Conservation (phyloP, 2,113 vertebrate genomes). For the Vombatus ursinus region DNA sequence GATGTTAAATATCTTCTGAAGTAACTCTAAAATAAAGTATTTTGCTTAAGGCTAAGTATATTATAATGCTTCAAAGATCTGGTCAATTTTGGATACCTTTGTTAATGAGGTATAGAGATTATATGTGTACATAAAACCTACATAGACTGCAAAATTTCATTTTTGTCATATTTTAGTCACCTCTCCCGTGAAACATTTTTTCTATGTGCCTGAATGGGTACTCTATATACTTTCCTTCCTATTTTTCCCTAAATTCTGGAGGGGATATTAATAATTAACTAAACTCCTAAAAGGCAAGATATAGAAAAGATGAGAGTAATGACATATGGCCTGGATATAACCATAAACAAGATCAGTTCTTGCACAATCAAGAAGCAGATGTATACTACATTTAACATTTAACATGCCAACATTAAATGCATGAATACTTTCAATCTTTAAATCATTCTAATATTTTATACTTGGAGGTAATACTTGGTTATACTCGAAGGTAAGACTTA, state of each 20-base stretch:
- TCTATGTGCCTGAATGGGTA: background rate
- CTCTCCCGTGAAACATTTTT: background rate
- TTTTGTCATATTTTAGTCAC: background rate
- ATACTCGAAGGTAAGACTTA: background rate
- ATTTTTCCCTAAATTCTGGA: background rate
- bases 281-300: constrained; percentile 16
- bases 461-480: background rate
- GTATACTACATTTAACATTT: too few species aligned
- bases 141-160: background rate
- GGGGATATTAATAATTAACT: constrained; percentile 9
- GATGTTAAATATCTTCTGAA: constrained; percentile 47
- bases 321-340: background rate
- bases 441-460: background rate
- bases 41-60: background rate
- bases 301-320: background rate
- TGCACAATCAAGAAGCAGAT: background rate
- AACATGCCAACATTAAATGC: background rate
- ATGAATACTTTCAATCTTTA: background rate
- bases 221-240: background rate
- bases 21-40: background rate
- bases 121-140: background rate
- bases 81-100: constrained; percentile 8
- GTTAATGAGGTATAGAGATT: constrained; percentile 24
- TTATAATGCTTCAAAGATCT: background rate
- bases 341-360: background rate